Evolutionary conservation across 23 tunicate species (phyloP).

Genomic region (Ciona savignyi): DNA sequence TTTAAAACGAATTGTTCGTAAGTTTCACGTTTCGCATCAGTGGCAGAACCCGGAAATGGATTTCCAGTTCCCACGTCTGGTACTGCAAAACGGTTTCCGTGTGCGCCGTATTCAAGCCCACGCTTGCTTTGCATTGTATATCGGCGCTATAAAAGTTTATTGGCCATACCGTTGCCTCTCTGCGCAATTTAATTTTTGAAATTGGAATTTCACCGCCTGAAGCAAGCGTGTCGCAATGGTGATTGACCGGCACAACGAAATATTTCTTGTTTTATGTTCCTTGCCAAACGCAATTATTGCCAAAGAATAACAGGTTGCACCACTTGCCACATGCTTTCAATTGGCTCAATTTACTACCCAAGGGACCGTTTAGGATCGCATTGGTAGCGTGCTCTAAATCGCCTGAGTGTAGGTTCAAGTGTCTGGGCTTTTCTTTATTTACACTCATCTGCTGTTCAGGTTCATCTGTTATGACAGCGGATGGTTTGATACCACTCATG

Average conservation of each 20-base stretch:
- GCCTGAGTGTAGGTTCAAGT: background rate
- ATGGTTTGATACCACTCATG: background rate
- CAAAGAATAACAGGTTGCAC: background rate
- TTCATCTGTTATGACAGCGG: background rate
- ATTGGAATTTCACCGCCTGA: background rate
- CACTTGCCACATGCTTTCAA: background rate
- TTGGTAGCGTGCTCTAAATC: background rate
- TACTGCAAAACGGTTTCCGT: background rate
- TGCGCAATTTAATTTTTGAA: background rate
- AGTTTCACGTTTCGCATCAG: background rate
- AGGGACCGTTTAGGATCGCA: background rate
- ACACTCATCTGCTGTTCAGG: background rate
- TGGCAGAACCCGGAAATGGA: background rate
- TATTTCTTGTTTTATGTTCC: background rate
- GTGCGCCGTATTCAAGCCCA: background rate
- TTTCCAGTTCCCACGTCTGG: background rate
- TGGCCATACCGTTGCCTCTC: background rate
- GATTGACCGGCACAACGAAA: background rate
- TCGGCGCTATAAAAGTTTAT: background rate
- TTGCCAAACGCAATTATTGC: background rate
- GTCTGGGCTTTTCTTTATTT: background rate
- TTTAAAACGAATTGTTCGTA: background rate
- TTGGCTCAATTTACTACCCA: background rate
- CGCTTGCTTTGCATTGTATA: background rate
- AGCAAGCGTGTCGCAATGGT: background rate